These are phyloP conservation scores for Eurypyga helias DNA, from an alignment of 2,113 vertebrate species.

Conservation along the genomic window DNA sequence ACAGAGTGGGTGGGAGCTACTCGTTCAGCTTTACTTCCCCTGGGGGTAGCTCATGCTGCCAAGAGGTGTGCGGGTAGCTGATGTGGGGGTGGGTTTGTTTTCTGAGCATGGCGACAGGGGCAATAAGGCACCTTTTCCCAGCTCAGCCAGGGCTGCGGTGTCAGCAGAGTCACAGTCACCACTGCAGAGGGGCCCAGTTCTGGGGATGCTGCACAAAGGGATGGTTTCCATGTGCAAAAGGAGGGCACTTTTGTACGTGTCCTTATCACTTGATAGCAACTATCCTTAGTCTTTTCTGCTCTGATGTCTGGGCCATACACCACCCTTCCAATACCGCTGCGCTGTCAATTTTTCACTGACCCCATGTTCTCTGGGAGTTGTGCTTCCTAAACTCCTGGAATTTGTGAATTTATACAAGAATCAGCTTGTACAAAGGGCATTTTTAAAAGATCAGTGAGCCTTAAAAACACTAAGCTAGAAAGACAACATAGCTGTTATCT, in stretches of 20 bases:
- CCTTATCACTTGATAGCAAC: neutral
- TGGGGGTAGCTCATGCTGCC: neutral
- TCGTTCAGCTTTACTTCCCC: neutral
- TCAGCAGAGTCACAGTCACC: neutral
- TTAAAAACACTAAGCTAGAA: neutral
- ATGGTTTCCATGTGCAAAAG: accelerated
- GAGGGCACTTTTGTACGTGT: accelerated
- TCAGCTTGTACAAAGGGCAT: neutral
- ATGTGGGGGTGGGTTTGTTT: neutral
- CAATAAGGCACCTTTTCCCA: neutral
- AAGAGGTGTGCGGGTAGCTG: neutral
- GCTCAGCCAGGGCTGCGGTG: neutral
- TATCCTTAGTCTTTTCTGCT: neutral
- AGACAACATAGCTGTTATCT: neutral
- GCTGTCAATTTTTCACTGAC: neutral
- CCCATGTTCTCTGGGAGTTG: neutral
- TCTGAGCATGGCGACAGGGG: neutral
- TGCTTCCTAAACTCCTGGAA: neutral
- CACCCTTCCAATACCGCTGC: neutral
- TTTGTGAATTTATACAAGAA: neutral
- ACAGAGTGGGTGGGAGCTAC: neutral
- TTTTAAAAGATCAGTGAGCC: neutral
- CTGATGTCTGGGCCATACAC: neutral
- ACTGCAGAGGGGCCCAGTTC: neutral
- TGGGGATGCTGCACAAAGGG: neutral